Base-by-base conservation (phyloP, 2,888 invertebrate species). In the Cybosia mesomella region DNA sequence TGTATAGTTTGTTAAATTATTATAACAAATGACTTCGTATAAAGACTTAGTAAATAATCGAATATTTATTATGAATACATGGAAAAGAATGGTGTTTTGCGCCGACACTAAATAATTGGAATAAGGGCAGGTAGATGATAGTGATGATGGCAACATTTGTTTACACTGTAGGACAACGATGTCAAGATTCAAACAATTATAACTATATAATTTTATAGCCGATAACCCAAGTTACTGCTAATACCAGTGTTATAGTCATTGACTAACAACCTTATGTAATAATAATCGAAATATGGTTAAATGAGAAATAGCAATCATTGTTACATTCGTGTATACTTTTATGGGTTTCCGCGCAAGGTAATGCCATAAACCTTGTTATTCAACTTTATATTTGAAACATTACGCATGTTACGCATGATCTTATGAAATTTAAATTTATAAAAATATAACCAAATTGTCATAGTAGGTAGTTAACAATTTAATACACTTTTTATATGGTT, bases 321-420 rank as follows among this genome's bases (percentile, higher is more conserved):
- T 59, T 7, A 7, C 34, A 22, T 10, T 36, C 22, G 59, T 15
- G 59, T 36, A 34, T 1, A 43, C 15, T 24, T 34, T 60, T 24
- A 43, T 60, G 39, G 24, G 39, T 39, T 60, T 43, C 43, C 24
- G 39, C 24, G 24, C 24, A 43, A 39, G 39, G 59, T 24, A 60
- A 10, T 18, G 49, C 49, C 49, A 49, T 49, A 49, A 49, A 49
- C 49, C 49, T 49, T 49, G n/a, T 49, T n/a, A n/a, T n/a, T 49
- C 8, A 49, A 49, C 49, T 18, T 49, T 49, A 49, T 8, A 49
- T 49, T 49, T 49, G n/a, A 49, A 43, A 18, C 15, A 43, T 15
- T 39, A 60, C 58, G 32, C 7, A 22, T 55, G 13, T 22, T 15
- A 55, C 10, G 21, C 15, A 55, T 55, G 54, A 13, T 55, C 49